Conservation (phyloP, 2,888 invertebrate genomes). For the Nomada fabriciana region DNA sequence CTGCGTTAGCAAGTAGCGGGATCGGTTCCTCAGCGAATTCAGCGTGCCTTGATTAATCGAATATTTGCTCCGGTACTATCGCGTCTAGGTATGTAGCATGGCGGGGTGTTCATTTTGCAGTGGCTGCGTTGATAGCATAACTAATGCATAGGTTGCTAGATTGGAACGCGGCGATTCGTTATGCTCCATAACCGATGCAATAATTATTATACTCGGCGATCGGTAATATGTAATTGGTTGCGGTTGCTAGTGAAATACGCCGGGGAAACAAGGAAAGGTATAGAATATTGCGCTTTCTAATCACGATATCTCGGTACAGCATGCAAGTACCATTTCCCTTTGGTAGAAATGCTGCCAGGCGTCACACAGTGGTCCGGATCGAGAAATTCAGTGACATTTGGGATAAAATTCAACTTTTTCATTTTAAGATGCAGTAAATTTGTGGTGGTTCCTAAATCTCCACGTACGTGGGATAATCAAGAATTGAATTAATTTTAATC, state of each 20-base stretch:
- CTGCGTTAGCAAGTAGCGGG: not conserved
- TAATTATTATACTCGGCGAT: constrained; percentile 11
- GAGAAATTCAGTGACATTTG: too few relatives aligned
- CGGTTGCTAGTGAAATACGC: not conserved
- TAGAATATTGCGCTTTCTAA: too few relatives aligned
- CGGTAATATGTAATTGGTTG: constrained; percentile 1
- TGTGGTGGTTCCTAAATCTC: too few relatives aligned
- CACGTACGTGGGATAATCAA: too few relatives aligned
- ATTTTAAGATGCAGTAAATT: too few relatives aligned
- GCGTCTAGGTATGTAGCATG: constrained; percentile 19
- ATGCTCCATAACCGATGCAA: not conserved
- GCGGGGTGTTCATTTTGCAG: constrained; percentile 15
- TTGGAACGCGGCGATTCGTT: constrained; percentile 1
- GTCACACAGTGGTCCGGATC: too few relatives aligned
- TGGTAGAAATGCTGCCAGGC: too few relatives aligned
- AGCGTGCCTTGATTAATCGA: not conserved
- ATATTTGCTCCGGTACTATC: constrained; percentile 6
- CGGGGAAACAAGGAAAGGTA: not conserved
- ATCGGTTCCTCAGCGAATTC: constrained; percentile 16
- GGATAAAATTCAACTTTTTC: too few relatives aligned
- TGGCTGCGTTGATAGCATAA: constrained; percentile 18
- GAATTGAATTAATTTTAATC: too few relatives aligned
- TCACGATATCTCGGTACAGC: too few relatives aligned
- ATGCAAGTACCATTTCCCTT: too few relatives aligned
- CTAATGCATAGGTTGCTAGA: not conserved